Evolutionary conservation across 2,888 invertebrate species (phyloP).

Genomic region (Ellobium chinense): DNA sequence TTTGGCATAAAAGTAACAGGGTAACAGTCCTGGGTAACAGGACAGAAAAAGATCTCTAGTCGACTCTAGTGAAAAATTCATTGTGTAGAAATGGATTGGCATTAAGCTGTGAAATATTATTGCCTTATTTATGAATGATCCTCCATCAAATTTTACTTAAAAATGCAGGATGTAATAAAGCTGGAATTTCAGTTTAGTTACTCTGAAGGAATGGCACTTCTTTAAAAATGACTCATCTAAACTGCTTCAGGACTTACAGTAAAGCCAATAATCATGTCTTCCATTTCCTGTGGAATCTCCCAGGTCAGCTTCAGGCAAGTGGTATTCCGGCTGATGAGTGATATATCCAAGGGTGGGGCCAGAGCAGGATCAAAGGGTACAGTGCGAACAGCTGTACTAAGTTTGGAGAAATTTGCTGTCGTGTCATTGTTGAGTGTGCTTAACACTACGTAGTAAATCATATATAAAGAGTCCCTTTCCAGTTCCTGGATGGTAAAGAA

Average conservation of each 20-base stretch:
- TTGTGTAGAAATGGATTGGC: no score
- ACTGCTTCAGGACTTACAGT: constrained; percentile 10
- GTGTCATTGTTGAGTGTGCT: constrained; percentile 85
- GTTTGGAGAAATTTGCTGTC: constrained; percentile 65
- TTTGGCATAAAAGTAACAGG: no score
- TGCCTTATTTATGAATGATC: no score
- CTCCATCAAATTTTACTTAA: no score
- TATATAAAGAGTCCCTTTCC: constrained; percentile 82
- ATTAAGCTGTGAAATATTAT: no score
- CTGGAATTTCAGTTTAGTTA: no score
- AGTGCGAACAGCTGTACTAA: constrained; percentile 16
- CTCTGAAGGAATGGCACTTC: no score
- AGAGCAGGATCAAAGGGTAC: constrained; percentile 40
- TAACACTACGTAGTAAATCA: constrained; percentile 87
- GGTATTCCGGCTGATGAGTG: constrained; percentile 6
- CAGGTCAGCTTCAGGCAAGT: constrained; percentile 24
- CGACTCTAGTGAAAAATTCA: no score
- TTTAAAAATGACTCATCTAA: no score
- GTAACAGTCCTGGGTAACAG: no score
- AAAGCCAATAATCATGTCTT: constrained; percentile 9
- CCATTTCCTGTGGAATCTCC: constrained; percentile 15
- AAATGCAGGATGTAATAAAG: no score
- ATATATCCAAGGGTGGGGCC: background rate
- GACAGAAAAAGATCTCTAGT: no score
- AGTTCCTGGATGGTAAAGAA: constrained; percentile 81